Evolutionary conservation across 2,113 vertebrate genomes (phyloP).

Genomic region (Etia nguti): DNA sequence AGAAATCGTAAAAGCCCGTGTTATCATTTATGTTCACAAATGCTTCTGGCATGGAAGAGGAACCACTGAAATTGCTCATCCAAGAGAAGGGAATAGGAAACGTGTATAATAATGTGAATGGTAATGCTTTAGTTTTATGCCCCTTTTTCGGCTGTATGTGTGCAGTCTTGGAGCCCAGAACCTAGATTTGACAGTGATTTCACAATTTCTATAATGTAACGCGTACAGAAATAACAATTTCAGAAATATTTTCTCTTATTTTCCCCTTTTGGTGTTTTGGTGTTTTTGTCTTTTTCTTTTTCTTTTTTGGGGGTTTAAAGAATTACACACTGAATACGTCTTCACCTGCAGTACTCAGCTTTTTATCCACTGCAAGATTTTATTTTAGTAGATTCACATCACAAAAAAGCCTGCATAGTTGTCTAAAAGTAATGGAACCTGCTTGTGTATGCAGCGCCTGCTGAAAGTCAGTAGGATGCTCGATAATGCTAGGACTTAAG

Average conservation of each 20-base stretch:
- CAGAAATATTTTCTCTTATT: constrained; percentile 31
- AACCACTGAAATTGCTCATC: constrained; percentile 66
- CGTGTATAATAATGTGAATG: constrained; percentile 67
- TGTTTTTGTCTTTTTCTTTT: constrained; percentile 41
- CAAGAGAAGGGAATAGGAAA: constrained; percentile 67
- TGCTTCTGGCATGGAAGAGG: constrained; percentile 57
- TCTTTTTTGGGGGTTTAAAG: constrained; percentile 45
- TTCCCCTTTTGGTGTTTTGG: constrained; percentile 31
- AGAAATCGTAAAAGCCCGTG: constrained; percentile 64
- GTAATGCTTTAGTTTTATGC: constrained; percentile 69
- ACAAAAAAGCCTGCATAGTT: constrained; percentile 21
- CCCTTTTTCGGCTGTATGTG: constrained; percentile 37
- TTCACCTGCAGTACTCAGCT: constrained; percentile 32
- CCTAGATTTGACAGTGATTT: constrained; percentile 61
- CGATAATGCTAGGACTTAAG: not conserved
- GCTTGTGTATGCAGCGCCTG: not conserved
- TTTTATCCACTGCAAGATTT: constrained; percentile 37
- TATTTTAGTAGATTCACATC: constrained; percentile 27
- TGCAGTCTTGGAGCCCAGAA: constrained; percentile 31
- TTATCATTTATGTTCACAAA: constrained; percentile 70
- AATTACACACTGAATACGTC: constrained; percentile 49
- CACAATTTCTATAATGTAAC: constrained; percentile 61
- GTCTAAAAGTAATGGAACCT: constrained; percentile 48
- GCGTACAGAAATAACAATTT: constrained; percentile 43
- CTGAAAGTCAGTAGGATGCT: not conserved